These are phyloP conservation scores for Agrotis puta DNA, from an alignment of 2,888 invertebrate genomes.

Conservation along the genomic window DNA sequence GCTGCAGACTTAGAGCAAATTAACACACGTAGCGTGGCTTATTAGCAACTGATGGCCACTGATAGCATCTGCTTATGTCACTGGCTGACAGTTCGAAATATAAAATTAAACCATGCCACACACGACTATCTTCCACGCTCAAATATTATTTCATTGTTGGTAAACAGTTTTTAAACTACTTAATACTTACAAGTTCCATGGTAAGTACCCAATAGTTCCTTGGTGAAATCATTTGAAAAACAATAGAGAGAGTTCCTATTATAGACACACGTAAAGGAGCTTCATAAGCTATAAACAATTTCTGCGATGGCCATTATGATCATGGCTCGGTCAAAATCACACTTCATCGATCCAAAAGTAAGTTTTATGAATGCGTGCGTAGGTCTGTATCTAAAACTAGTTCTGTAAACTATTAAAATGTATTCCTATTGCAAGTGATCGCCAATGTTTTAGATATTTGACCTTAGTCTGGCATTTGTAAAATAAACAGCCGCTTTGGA, in stretches of 20 bases:
- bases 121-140: neutral
- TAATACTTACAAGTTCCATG: neutral
- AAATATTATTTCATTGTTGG: neutral
- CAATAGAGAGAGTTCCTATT: neutral
- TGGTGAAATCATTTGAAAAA: neutral
- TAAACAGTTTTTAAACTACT: neutral
- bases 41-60: conserved; percentile 44
- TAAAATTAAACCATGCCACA: neutral
- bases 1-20: conserved; percentile 31
- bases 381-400: conserved; percentile 56
- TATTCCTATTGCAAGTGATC: conserved; percentile 69
- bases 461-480: conserved; percentile 67
- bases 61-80: conserved; percentile 59
- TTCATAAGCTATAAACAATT: neutral
- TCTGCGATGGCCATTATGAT: neutral
- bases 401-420: conserved; percentile 69
- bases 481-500: conserved; percentile 65
- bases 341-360: conserved; percentile 42
- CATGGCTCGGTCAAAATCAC: conserved; percentile 2
- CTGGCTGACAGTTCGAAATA: conserved; percentile 44
- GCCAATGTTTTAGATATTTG: conserved; percentile 70
- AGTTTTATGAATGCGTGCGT: conserved; percentile 44
- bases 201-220: neutral
- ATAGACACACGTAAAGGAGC: neutral
- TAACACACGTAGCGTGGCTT: conserved; percentile 22